A percentile compares a stretch with the other conserved stretches of the same genome.
Evolutionary conservation across 2,888 invertebrate species (phyloP).

Genomic region (Eupithecia insigniata): DNA sequence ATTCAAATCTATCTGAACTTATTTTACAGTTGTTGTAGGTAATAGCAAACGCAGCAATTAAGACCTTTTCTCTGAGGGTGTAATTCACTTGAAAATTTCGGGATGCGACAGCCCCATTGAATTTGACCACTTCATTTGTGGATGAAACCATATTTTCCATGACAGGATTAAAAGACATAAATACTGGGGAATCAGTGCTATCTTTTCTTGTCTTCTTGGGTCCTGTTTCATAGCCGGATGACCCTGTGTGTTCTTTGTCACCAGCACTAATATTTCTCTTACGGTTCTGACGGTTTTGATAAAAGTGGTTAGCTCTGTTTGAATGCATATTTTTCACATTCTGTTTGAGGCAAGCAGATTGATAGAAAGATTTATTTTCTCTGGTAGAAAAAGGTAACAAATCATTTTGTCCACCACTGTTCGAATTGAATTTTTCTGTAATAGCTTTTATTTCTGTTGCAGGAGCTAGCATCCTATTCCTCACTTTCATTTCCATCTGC

Average conservation of each 20-base stretch:
- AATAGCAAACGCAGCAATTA: slow-evolving; percentile 75
- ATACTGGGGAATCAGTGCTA: slow-evolving; percentile 53
- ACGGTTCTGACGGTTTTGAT: slow-evolving; percentile 48
- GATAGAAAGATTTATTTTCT: slow-evolving; percentile 59
- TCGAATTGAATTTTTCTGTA: slow-evolving; percentile 58
- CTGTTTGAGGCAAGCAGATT: slow-evolving; percentile 55
- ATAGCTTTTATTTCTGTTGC: slow-evolving; percentile 57
- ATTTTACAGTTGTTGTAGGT: slow-evolving; percentile 76
- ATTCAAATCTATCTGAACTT: slow-evolving; percentile 73
- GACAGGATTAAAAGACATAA: slow-evolving; percentile 64
- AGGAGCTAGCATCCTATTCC: slow-evolving; percentile 65
- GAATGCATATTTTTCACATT: slow-evolving; percentile 50
- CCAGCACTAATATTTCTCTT: slow-evolving; percentile 67
- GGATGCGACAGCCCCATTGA: slow-evolving; percentile 60
- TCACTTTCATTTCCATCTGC: slow-evolving; percentile 71
- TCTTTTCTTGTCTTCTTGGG: slow-evolving; percentile 63
- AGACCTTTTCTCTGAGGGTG: slow-evolving; percentile 72
- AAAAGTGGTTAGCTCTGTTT: slow-evolving; percentile 53
- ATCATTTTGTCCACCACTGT: slow-evolving; percentile 68
- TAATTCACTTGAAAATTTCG: slow-evolving; percentile 72
- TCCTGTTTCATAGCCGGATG: slow-evolving; percentile 71
- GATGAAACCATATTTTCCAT: slow-evolving; percentile 80
- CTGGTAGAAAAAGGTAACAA: slow-evolving; percentile 49
- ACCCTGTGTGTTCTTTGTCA: slow-evolving; percentile 68
- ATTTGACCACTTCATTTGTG: slow-evolving; percentile 69